These are phyloP conservation scores for Halocynthia roretzi DNA, from an alignment of 23 tunicate species.

Conservation along the genomic window DNA sequence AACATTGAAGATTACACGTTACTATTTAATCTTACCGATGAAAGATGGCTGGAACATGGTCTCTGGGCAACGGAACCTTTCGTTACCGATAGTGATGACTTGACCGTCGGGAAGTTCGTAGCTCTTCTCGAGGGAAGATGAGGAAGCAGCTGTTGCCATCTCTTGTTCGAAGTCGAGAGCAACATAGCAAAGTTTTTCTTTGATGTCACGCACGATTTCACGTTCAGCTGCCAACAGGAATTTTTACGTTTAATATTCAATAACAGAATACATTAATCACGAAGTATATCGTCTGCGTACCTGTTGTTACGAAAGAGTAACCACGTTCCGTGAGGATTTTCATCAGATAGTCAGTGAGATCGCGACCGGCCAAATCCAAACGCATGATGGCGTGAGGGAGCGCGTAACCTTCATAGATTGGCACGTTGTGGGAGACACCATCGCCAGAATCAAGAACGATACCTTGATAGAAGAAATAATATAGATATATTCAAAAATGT, in stretches of 20 bases:
- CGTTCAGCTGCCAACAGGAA: slow-evolving; percentile 41
- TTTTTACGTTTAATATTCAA: too few species aligned
- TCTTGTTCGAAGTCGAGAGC: slow-evolving; percentile 88
- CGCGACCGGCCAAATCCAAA: slow-evolving; percentile 67
- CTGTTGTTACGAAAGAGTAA: slow-evolving; percentile 70
- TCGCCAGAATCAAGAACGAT: slow-evolving; percentile 75
- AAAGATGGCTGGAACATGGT: slow-evolving; percentile 89
- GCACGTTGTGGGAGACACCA: slow-evolving; percentile 86
- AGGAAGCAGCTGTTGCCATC: slow-evolving; percentile 87
- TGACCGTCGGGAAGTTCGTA: slow-evolving; percentile 87
- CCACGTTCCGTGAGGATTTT: slow-evolving; percentile 73
- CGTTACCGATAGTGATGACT: slow-evolving; percentile 88
- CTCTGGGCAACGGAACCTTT: slow-evolving; percentile 83
- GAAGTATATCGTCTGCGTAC: slow-evolving; percentile 16
- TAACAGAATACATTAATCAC: too few species aligned
- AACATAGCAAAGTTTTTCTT: slow-evolving; percentile 80
- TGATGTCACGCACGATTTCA: slow-evolving; percentile 75
- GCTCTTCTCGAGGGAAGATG: slow-evolving; percentile 62
- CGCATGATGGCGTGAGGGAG: slow-evolving; percentile 80
- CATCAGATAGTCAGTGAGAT: slow-evolving; percentile 70
- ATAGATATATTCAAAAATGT: too few species aligned
- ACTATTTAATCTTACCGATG: slow-evolving; percentile 38
- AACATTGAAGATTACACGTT: too few species aligned
- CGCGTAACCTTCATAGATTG: slow-evolving; percentile 84
- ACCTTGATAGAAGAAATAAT: too few species aligned